Evolutionary conservation across 2,888 invertebrate species (phyloP), one percentile per base, ranked within the genome.

Genomic region (Meloe dianella): DNA sequence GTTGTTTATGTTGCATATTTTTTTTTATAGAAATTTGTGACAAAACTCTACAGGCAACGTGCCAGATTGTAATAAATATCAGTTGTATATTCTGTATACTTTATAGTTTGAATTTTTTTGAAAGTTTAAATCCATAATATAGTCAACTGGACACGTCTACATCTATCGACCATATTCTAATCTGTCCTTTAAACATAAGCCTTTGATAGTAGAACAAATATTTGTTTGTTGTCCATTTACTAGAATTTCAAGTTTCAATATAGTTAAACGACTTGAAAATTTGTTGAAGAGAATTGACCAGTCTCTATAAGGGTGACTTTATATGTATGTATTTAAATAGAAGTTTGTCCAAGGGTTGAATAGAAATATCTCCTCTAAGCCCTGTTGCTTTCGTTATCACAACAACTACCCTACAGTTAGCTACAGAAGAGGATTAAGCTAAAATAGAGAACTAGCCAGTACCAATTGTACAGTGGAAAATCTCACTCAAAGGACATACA

Each of bases 351-450:
- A 64, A 64, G 61, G 56, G 62, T 62, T 62, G 57, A 30, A 29
- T 35, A 7, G 14, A 10, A 24, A 0, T 20, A 7, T 30, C 14
- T 27, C 3, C 5, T 64, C 72, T 73, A 74, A 75, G 71, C 71
- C 74, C 73, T 75, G 74, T 75, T 75, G 74, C 72, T 70, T 65
- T 70, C 68, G 71, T 72, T 72, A 75, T 75, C 74, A 71, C 70
- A 54, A 51, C 22, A 68, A 73, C 71, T 67, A 61, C 70, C 72
- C 71, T 74, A 67, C 69, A 73, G 73, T 69, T 72, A 73, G 71
- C 71, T 71, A 73, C 74, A 74, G 73, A 73, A 75, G 74, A 72
- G 74, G 75, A 75, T 74, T 75, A 74, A 75, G 67, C 65, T 27
- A 6, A 27, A 27, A 54, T 14, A 12, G 54, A 14, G 22, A 12